Evolutionary conservation across 2,888 invertebrate species (phyloP), one percentile per base, ranked within the genome.

Genomic region (Thumatha senex): DNA sequence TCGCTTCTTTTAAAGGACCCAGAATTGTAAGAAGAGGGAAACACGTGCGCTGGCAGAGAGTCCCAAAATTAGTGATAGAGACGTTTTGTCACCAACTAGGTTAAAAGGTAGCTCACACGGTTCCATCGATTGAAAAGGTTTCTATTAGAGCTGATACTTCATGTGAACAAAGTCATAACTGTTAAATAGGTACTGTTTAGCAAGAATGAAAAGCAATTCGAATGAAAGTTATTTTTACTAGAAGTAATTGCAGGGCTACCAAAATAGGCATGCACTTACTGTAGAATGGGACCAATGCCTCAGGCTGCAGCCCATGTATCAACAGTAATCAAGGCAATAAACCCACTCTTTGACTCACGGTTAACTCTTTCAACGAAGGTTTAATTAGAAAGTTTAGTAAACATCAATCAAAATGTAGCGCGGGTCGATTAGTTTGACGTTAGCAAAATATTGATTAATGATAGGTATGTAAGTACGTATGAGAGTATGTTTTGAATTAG

Each of bases 281-380:
- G 15, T 18, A 33, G 36, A 46, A 10, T 38, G 46, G 35, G 18
- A 41, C 45, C 35, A 38, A 33, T 35, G 50, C 67, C 62, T 4
- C 14, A 7, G 48, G 67, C 49, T 1, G 36, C 33, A 31, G 7
- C n/a, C 67, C 63, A 44, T 52, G 58, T 33, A 52, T 40, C 58
- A 54, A 14, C 33, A 15, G 15, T 40, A 18, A 46, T 42, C 39
- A 38, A 39, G 51, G 51, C 43, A 47, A 40, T 42, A 24, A 24
- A 5, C 18, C 18, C 18, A 24, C 18, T 24, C 18, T 24, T 24
- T 24, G 18, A 24, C 18, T 24, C 5, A 24, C 18, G 5, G 18
- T 5, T 24, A 2, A 24, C 5, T 24, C 18, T 4, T 31, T 5
- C 31, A 8, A 3, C 11, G 9, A 11, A 31, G 31, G 31, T 31